A percentile compares a stretch with the other conserved stretches of the same genome.
phyloP scores from a whole-genome alignment of 2,113 vertebrate genomes.

The Puntigrus tetrazona region DNA sequence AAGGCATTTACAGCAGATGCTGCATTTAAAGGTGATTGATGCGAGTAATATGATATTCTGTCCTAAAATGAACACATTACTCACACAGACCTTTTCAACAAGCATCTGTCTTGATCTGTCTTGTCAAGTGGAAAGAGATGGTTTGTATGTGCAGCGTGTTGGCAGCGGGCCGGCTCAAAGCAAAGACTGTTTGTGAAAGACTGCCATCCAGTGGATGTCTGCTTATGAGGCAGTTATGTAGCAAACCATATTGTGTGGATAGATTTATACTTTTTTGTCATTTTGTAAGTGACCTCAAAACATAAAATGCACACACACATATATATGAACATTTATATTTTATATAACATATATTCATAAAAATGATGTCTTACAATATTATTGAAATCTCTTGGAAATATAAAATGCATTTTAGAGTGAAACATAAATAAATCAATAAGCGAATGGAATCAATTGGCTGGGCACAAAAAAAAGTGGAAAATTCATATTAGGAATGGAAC shows the following conservation, averaged over 20 bases:
- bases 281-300: not conserved
- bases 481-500: not conserved
- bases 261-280: not conserved
- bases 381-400: not conserved
- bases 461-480: not conserved
- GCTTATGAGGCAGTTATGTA: not conserved
- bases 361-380: not conserved
- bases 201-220: constrained; percentile 47
- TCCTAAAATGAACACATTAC: constrained; percentile 39
- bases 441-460: not conserved
- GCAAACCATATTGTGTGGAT: not conserved
- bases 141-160: not conserved
- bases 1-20: not conserved
- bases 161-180: not conserved
- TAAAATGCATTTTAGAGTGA: not conserved
- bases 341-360: not conserved
- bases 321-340: too few species aligned
- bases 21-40: constrained; percentile 36
- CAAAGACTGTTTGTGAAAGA: constrained; percentile 16
- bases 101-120: constrained; percentile 30
- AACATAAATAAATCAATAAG: not conserved
- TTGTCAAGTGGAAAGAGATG: constrained; percentile 31
- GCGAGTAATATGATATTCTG: constrained; percentile 33
- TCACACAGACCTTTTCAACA: constrained; percentile 37
- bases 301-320: not conserved